phyloP scores from a whole-genome alignment of 2,113 vertebrate genomes.

The Jacana jacana region DNA sequence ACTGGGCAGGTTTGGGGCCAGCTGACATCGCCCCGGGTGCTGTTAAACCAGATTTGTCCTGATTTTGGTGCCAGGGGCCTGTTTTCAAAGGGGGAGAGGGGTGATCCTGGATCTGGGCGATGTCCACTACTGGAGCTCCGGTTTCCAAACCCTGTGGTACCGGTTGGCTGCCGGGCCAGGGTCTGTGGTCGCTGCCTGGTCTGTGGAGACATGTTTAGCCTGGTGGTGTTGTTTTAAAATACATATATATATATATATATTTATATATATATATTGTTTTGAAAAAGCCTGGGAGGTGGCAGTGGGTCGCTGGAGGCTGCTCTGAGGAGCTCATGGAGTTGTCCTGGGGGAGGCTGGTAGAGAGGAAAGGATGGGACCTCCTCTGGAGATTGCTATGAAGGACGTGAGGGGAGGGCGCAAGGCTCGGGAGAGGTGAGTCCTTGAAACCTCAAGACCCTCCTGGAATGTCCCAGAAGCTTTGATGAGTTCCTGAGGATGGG shows the following conservation, averaged over 20 bases:
- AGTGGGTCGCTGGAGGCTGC: accelerated
- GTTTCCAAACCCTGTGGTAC: accelerated
- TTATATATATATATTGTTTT: background rate
- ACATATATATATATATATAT: too few relatives aligned
- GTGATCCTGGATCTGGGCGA: background rate
- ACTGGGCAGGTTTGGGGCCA: background rate
- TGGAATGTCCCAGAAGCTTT: background rate
- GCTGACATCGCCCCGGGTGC: background rate
- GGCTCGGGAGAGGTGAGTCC: background rate
- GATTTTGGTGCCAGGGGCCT: background rate
- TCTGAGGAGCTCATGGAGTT: background rate
- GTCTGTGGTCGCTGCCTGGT: background rate
- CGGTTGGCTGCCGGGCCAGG: accelerated
- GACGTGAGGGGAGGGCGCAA: background rate
- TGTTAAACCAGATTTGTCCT: background rate
- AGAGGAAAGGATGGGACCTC: background rate
- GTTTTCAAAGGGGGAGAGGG: background rate
- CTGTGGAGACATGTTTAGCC: background rate
- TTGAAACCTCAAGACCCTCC: background rate
- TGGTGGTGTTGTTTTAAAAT: background rate
- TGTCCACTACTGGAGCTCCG: background rate
- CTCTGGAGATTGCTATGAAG: background rate
- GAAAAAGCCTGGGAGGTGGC: accelerated
- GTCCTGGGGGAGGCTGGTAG: background rate
- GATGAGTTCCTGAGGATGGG: background rate